phyloP scores from a whole-genome alignment of 2,113 vertebrate species.

The Rhipidura dahli region DNA sequence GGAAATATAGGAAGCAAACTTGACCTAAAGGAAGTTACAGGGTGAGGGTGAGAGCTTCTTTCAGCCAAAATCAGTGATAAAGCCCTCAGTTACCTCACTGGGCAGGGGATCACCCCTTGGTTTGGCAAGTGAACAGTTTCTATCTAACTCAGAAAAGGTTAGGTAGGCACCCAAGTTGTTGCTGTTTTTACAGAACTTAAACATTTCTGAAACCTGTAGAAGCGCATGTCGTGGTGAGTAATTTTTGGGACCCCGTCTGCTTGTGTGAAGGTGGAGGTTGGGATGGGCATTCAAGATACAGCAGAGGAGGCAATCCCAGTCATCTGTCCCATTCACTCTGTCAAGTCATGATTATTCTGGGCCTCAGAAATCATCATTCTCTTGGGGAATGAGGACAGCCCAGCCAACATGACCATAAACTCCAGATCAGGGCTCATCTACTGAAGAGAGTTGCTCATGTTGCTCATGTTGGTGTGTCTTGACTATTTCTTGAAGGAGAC shows the following conservation, averaged over 20 bases:
- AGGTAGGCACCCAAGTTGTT: not conserved
- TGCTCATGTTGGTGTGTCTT: not conserved
- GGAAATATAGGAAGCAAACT: conserved; percentile 27
- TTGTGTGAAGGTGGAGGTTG: not conserved
- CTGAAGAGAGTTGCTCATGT: not conserved
- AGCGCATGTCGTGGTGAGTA: not conserved
- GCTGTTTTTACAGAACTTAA: not conserved
- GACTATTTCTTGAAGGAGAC: not conserved
- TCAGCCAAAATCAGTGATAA: not conserved
- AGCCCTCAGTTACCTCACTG: not conserved
- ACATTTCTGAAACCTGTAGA: not conserved
- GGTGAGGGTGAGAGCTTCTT: not conserved
- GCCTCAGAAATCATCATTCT: not conserved
- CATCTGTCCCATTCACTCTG: not conserved
- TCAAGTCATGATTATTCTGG: not conserved
- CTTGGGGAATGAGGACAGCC: not conserved
- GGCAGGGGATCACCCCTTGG: not conserved
- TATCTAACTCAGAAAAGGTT: not conserved
- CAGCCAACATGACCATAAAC: not conserved
- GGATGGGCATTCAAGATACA: not conserved
- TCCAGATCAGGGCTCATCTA: not conserved
- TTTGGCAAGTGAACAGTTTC: not conserved
- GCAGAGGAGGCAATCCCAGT: not conserved
- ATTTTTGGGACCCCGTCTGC: not conserved
- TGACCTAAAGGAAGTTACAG: conserved; percentile 6